phyloP scores from a whole-genome alignment of 2,797 vertebrate genomes.

The Amblyopsis hoosieri region DNA sequence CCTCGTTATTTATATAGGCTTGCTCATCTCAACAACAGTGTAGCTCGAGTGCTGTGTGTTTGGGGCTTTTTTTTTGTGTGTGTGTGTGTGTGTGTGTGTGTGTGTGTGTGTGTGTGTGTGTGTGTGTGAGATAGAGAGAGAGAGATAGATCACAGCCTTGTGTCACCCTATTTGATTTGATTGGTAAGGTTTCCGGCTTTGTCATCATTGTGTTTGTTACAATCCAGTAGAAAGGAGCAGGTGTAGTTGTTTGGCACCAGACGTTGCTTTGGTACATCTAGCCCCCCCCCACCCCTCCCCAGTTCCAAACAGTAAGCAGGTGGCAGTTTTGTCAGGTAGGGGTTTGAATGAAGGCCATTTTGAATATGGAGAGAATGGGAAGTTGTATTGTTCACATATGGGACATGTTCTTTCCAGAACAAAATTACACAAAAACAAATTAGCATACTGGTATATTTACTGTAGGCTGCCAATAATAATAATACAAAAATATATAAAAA shows the following conservation, averaged over 20 bases:
- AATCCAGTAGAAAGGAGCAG: conserved; percentile 54
- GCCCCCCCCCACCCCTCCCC: no score
- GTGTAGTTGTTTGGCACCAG: conserved; percentile 41
- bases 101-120: neutral
- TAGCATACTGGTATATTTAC: neutral
- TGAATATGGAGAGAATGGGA: no score
- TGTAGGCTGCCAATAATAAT: neutral
- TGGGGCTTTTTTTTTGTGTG: no score
- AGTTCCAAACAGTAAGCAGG: no score
- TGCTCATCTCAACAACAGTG: no score
- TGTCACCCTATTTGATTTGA: conserved; percentile 54
- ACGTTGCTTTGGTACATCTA: conserved; percentile 25
- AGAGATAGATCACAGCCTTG: conserved; percentile 35
- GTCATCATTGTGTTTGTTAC: conserved; percentile 44
- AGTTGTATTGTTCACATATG: no score
- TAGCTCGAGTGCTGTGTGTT: no score
- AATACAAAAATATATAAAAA: neutral
- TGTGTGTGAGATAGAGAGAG: neutral
- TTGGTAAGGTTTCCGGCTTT: conserved; percentile 26
- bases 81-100: conserved; percentile 12
- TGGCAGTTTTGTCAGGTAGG: no score
- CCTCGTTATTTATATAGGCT: no score
- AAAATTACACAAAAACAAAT: neutral
- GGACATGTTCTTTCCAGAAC: no score
- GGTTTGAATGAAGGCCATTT: no score